phyloP scores from a whole-genome alignment of 2,888 invertebrate species.

The Cancer borealis region DNA sequence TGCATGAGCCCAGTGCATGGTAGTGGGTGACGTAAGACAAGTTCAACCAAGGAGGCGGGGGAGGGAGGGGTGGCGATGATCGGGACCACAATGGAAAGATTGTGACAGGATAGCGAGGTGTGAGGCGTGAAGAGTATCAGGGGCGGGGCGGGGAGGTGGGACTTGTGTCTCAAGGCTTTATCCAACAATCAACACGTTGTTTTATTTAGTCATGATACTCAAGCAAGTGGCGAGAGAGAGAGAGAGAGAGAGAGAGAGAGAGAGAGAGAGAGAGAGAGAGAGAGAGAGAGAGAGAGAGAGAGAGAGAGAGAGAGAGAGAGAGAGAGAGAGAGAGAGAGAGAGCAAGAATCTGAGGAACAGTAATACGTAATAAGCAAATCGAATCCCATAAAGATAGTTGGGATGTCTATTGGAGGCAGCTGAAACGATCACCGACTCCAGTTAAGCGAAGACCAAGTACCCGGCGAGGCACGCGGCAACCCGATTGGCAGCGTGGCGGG shows the following conservation, averaged over 20 bases:
- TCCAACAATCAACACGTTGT: background rate
- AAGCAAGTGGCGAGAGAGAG: background rate
- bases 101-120: background rate
- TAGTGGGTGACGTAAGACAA: background rate
- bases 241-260: background rate
- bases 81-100: background rate
- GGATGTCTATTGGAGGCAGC: conserved; percentile 35
- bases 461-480: background rate
- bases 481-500: background rate
- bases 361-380: conserved; percentile 41
- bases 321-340: conserved; percentile 42
- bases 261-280: background rate
- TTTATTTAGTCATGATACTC: background rate
- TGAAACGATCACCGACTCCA: background rate
- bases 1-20: background rate
- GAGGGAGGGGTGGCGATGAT: too few relatives aligned
- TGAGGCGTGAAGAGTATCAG: background rate
- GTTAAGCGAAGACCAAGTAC: conserved; percentile 31
- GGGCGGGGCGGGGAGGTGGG: background rate
- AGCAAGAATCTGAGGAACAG: conserved; percentile 12
- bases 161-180: background rate
- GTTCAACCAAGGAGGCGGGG: background rate
- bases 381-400: conserved; percentile 33
- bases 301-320: conserved; percentile 44
- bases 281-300: conserved; percentile 35